Evolutionary conservation across 2,888 invertebrate genomes (phyloP), one percentile per base, ranked within the genome.

Genomic region (Catotricha subobsoleta): DNA sequence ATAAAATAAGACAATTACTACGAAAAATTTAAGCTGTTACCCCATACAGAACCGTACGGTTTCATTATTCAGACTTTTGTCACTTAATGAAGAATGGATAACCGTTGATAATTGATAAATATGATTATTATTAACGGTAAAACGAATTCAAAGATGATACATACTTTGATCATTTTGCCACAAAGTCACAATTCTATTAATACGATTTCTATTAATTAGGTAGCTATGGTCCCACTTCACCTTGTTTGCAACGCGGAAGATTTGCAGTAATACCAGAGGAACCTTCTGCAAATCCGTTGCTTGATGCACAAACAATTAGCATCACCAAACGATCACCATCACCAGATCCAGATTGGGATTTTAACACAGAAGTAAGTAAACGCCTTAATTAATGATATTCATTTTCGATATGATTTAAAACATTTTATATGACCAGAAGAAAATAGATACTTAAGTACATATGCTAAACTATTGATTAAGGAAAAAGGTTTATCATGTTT

Each of bases 231-330:
- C 48, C 50, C 21, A 59, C 61, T 48, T 63, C 63, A 15, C 63
- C 63, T 29, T 45, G 62, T 46, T 45, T 63, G 42, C 62, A 61
- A 48, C 54, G 63, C 40, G 63, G 63, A 38, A 55, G 63, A 40
- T 63, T 63, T 46, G 62, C 63, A 49, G 63, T 63, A 45, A 63
- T 63, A 50, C 63, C 63, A 34, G 63, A 63, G 45, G 69, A 69
- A 50, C 67, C 67, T 31, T 49, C 40, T 50, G 57, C 57, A 43
- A 57, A 60, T 31, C 60, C 61, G 6, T 59, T 60, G 18, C 50
- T 59, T 36, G 49, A 54, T 42, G 13, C 27, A 5, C 28, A 38
- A 10, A 9, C 21, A 8, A n/a, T 16, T 5, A 10, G 12, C 20
- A 55, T 57, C 13, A 57, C 57, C 23, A 40, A 31, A 36, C 28